phyloP scores from a whole-genome alignment of 2,888 invertebrate species.

The Euspilapteryx auroguttella region DNA sequence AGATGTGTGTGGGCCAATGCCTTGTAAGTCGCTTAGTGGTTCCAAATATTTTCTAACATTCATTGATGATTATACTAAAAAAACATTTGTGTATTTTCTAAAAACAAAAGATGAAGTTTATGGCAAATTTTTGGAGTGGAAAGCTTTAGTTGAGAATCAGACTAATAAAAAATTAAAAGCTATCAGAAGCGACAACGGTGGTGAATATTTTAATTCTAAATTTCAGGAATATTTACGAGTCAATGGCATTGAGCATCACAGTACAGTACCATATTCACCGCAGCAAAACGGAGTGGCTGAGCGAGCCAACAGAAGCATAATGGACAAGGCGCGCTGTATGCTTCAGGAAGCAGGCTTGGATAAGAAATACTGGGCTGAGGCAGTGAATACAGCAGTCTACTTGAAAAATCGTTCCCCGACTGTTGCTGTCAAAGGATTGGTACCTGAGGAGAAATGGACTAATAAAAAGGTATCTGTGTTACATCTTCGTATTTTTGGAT shows the following conservation, averaged over 20 bases:
- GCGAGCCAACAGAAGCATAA: slow-evolving; percentile 8
- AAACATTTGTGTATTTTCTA: slow-evolving; percentile 8
- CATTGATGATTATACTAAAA: slow-evolving; percentile 6
- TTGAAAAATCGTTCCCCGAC: slow-evolving; percentile 9
- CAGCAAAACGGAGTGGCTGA: too few relatives aligned
- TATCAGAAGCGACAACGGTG: slow-evolving; percentile 10
- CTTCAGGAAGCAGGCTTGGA: slow-evolving; percentile 7
- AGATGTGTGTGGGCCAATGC: slow-evolving; percentile 9
- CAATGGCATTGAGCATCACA: slow-evolving; percentile 13
- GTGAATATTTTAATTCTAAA: slow-evolving; percentile 9
- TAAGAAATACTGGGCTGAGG: slow-evolving; percentile 10
- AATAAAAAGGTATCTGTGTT: slow-evolving; percentile 6
- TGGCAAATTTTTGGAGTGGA: slow-evolving; percentile 6
- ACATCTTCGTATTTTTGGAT: slow-evolving; percentile 9
- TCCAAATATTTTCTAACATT: slow-evolving; percentile 7
- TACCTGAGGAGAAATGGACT: slow-evolving; percentile 9
- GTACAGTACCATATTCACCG: slow-evolving; percentile 13
- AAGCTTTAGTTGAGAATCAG: slow-evolving; percentile 11
- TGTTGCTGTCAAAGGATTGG: slow-evolving; percentile 7
- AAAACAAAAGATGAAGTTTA: slow-evolving; percentile 6
- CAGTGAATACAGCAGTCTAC: slow-evolving; percentile 8
- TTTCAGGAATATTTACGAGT: slow-evolving; percentile 7
- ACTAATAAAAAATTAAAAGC: slow-evolving; percentile 7
- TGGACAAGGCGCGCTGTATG: slow-evolving; percentile 9
- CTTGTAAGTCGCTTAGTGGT: slow-evolving; percentile 5